phyloP scores from a whole-genome alignment of 1,140 invertebrate species.

The Drosophila tsacasi region DNA sequence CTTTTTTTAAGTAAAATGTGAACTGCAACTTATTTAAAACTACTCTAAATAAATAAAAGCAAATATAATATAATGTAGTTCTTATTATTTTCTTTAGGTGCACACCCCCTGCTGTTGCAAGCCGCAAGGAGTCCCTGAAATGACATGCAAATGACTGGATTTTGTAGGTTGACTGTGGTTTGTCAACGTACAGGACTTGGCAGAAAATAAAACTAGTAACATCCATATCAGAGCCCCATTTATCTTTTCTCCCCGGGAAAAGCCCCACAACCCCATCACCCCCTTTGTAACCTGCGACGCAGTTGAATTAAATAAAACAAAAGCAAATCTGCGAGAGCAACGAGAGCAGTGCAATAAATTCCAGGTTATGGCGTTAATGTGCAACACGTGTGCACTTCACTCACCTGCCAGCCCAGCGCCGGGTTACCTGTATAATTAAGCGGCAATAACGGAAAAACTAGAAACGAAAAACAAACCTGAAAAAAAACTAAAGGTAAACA shows the following conservation, averaged over 20 bases:
- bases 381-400: constrained; percentile 64
- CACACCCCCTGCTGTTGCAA: neutral
- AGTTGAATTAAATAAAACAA: constrained; percentile 6
- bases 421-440: constrained; percentile 42
- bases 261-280: neutral
- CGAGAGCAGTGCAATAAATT: constrained; percentile 39
- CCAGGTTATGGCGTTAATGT: constrained; percentile 54
- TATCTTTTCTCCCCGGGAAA: neutral
- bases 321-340: constrained; percentile 7
- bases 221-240: constrained; percentile 5
- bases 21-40: neutral
- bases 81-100: neutral
- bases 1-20: too few species aligned
- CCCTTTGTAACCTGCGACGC: neutral
- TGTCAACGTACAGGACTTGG: constrained; percentile 9
- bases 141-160: constrained; percentile 3
- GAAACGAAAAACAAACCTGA: constrained; percentile 14
- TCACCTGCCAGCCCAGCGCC: constrained; percentile 26
- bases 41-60: neutral
- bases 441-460: constrained; percentile 5
- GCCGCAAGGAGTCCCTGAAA: constrained; percentile 1
- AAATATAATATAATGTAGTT: neutral
- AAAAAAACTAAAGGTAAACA: constrained; percentile 25
- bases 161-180: neutral
- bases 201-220: constrained; percentile 9